Evolutionary conservation across 2,797 vertebrate genomes (phyloP).

Genomic region (Tachyglossus aculeatus): DNA sequence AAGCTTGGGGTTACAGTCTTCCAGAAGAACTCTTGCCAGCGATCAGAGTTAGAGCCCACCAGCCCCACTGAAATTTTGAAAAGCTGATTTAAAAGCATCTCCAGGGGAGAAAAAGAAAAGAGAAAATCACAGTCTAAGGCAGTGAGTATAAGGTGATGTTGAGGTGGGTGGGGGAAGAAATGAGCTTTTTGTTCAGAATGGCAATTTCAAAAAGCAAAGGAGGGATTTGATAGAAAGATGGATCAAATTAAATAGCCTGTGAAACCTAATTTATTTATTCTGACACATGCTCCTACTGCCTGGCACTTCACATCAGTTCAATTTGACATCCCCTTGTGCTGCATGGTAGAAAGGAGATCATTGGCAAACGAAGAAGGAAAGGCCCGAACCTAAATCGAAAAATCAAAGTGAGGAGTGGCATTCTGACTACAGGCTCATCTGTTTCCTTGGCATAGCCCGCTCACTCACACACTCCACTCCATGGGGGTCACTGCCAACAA

Average conservation of each 20-base stretch:
- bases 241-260: background rate
- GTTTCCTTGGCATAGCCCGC: background rate
- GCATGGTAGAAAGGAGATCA: rapidly evolving
- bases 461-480: too few relatives aligned
- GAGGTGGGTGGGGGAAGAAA: background rate
- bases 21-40: too few relatives aligned
- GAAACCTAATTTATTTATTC: background rate
- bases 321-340: background rate
- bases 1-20: too few relatives aligned
- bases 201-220: conserved; percentile 3
- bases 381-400: background rate
- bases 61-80: conserved; percentile 31
- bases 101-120: conserved; percentile 1
- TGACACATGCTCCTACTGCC: background rate
- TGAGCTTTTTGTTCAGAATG: conserved; percentile 3
- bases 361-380: background rate
- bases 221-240: background rate
- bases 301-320: background rate
- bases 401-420: background rate
- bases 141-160: conserved; percentile 1
- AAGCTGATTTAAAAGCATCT: conserved; percentile 8
- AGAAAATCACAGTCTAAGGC: background rate
- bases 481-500: rapidly evolving
- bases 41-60: conserved; percentile 35
- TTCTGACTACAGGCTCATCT: rapidly evolving